Base-by-base conservation (phyloP, 2,888 invertebrate species). In the Shargacucullia verbasci region DNA sequence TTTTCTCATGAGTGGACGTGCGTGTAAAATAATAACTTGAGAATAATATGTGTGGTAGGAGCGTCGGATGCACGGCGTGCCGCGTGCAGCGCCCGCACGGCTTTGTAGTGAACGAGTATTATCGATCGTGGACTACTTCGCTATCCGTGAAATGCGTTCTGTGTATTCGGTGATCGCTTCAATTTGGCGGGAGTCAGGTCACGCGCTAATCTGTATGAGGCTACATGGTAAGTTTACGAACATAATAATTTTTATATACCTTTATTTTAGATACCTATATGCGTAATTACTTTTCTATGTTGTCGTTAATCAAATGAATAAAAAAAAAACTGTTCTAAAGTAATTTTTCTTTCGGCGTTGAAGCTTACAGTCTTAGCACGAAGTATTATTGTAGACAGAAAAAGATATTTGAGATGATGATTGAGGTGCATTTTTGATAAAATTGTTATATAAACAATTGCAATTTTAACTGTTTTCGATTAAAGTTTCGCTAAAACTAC, bases 1-100 rank as follows among this genome's bases (percentile, higher is more conserved):
- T 92, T 94, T 94, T 94, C 94, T 93, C 94, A 93, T 93, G 94
- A 92, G 92, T 93, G 92, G 91, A 92, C 91, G 89, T 90, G 90
- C 89, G 87, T 91, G 92, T 92, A 92, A 92, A 92, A 87, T 93
- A 91, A 94, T 93, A 93, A 93, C 91, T 91, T 90, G 90, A 89
- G 89, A 93, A 86, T 90, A 88, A 87, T 89, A 88, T 87, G 90
- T 89, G 88, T 80, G 85, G 90, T 88, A 85, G 86, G 78, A 88
- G 82, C 89, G 89, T 84, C 86, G 85, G 86, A 78, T 82, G 87
- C 81, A 84, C 86, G 83, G 82, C 82, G 81, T 80, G 82, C 83
- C 79, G 80, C 83, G 85, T 82, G 84, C 81, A 83, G 83, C 88
- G 84, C 83, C 83, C 85, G 84, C 82, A 77, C 80, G 82, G 81